Conservation (phyloP, 2,888 invertebrate genomes). For the Leucoptera coffeella region DNA sequence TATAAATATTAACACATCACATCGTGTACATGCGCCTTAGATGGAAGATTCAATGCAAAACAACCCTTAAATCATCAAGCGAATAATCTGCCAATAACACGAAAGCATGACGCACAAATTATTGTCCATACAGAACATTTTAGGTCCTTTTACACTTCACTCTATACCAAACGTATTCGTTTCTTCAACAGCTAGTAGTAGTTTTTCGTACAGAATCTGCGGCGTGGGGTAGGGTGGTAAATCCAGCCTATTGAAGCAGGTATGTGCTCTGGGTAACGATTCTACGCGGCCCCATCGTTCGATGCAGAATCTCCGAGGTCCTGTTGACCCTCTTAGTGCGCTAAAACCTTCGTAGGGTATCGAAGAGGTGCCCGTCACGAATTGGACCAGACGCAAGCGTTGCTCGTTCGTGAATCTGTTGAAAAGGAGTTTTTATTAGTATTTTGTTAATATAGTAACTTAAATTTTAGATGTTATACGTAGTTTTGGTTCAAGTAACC, state of each 20-base stretch:
- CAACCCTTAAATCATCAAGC: no score
- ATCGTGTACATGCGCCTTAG: no score
- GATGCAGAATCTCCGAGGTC: conserved; percentile 92
- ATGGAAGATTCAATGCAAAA: no score
- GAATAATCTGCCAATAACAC: background rate
- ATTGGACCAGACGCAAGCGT: conserved; percentile 84
- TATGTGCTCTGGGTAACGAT: conserved; percentile 91
- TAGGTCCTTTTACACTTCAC: no score
- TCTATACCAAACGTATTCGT: conserved; percentile 96
- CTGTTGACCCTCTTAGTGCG: conserved; percentile 90
- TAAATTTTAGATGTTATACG: no score
- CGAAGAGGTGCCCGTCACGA: conserved; percentile 96
- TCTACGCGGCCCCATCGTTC: conserved; percentile 96
- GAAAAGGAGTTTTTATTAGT: conserved; percentile 6
- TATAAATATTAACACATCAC: no score
- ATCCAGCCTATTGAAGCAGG: conserved; percentile 96
- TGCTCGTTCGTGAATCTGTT: conserved; percentile 88
- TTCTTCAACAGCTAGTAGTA: conserved; percentile 90
- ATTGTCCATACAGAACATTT: background rate
- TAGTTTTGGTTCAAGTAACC: no score
- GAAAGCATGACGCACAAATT: background rate
- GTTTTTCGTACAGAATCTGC: conserved; percentile 85
- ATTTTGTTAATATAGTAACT: no score
- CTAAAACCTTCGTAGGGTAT: conserved; percentile 97
- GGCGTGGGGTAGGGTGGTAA: conserved; percentile 93